These are phyloP conservation scores for Paracentrotus lividus DNA, from an alignment of 53 echinoderm and acorn worm species.

Conservation along the genomic window DNA sequence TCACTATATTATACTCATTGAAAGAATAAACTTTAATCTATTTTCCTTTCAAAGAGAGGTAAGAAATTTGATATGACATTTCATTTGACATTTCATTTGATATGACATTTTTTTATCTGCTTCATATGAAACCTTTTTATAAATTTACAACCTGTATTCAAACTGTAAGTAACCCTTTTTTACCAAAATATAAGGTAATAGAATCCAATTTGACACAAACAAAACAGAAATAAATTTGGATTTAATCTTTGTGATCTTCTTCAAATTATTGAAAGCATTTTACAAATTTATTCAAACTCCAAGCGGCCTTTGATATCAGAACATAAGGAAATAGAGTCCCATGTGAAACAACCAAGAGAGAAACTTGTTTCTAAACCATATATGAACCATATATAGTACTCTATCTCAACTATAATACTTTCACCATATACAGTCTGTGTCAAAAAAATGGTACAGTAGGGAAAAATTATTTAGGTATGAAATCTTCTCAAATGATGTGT, in stretches of 20 bases:
- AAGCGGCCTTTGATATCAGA: too few relatives aligned
- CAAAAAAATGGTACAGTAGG: too few relatives aligned
- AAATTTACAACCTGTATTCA: neutral
- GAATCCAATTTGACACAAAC: neutral
- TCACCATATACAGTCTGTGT: too few relatives aligned
- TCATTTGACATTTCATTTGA: neutral
- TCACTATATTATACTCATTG: neutral
- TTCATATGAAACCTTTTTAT: neutral
- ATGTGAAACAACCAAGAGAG: neutral
- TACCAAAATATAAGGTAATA: neutral
- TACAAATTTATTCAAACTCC: too few relatives aligned
- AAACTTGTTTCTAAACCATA: neutral
- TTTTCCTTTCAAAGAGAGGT: neutral
- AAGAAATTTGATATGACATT: too few relatives aligned
- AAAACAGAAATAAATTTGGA: too few relatives aligned
- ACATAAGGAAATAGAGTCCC: too few relatives aligned
- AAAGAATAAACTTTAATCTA: neutral
- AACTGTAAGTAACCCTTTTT: neutral
- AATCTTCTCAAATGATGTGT: too few relatives aligned
- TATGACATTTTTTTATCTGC: neutral
- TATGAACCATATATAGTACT: too few relatives aligned
- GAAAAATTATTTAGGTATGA: too few relatives aligned
- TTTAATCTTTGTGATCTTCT: too few relatives aligned
- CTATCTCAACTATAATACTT: neutral
- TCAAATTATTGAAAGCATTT: too few relatives aligned